Evolutionary conservation across 1,140 invertebrate genomes (phyloP), one percentile per base, ranked within the genome.

Genomic region (Nomia melanderi): DNA sequence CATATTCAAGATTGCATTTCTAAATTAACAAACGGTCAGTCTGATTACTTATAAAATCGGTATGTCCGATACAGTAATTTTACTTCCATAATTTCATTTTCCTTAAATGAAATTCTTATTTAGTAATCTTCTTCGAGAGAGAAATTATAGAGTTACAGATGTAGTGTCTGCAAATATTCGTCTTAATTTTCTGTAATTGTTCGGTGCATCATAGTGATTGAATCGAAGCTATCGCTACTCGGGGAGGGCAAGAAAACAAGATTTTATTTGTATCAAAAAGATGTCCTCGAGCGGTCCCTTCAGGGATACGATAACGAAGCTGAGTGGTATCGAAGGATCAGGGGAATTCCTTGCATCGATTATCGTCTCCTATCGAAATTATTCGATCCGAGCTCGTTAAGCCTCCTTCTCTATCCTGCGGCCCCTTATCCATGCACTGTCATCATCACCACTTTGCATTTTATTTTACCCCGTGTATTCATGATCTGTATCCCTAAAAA

Each of bases 161-260:
- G 11, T 39, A 39, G 1, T 39, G 0, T 39, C 36, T 14, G 41
- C n/a, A n/a, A n/a, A n/a, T n/a, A n/a, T n/a, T n/a, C n/a, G n/a
- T n/a, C n/a, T 41, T 14, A 14, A 41, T 14, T 41, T 41, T 14
- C 12, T 12, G 41, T 4, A 41, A 14, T 47, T 47, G 44, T 47
- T 47, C 44, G 17, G 3, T n/a, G 17, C 2, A 3, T 47, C 31
- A 17, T 3, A 11, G 2, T 20, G 8, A 44, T 20, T 2, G 11
- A 12, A 11, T 65, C 60, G 23, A 65, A 39, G 12, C 31, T 25
- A 23, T 64, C 60, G 9, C 71, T 64, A 64, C 3, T 6, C 6
- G 23, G 29, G 23, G 72, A 76, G 83, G 81, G 83, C 70, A 84
- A 82, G 81, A 76, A 86, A 82, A 80, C 79, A 65, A 88, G 80